phyloP scores from a whole-genome alignment of 2,797 vertebrate species.

The Prionace glauca region DNA sequence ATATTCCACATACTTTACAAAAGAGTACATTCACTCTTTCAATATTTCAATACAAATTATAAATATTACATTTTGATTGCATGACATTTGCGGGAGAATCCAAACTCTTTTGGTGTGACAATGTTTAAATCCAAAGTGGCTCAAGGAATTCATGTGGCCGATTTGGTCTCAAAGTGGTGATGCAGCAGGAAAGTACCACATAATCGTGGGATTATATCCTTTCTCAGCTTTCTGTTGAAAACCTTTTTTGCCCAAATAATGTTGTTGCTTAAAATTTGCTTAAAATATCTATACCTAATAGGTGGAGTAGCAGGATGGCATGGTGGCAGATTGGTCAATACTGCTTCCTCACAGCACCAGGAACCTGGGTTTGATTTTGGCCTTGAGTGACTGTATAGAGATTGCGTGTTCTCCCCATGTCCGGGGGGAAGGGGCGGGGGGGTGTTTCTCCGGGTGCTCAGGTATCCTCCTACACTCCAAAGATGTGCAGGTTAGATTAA shows the following conservation, averaged over 20 bases:
- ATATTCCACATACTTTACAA: background rate
- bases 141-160: background rate
- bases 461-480: no score
- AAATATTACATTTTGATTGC: background rate
- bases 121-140: background rate
- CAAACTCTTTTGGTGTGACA: background rate
- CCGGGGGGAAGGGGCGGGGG: no score
- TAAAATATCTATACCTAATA: no score
- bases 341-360: no score
- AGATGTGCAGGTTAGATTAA: no score
- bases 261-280: background rate
- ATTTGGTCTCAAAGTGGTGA: background rate
- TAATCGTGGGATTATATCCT: background rate
- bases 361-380: no score
- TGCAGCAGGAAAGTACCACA: background rate
- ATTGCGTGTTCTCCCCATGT: no score
- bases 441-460: no score
- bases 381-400: no score
- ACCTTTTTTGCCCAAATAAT: background rate
- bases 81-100: background rate
- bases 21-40: background rate
- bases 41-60: background rate
- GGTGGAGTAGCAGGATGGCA: no score
- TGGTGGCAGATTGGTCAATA: no score
- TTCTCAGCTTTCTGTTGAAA: background rate